Evolutionary conservation across 1,140 invertebrate species (phyloP).

Genomic region (Lordiphosa collinella): DNA sequence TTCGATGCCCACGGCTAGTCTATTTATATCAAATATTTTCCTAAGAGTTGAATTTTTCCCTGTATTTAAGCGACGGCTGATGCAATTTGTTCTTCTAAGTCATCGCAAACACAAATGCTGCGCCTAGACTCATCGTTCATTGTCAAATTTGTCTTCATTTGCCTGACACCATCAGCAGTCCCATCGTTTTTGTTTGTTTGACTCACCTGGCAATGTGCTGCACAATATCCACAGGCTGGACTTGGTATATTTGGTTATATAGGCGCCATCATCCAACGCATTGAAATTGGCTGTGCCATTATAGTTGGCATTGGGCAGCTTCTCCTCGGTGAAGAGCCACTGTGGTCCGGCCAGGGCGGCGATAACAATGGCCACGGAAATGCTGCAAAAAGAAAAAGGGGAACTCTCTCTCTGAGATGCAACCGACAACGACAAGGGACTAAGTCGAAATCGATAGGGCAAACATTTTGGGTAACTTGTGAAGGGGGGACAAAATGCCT

Average conservation of each 20-base stretch:
- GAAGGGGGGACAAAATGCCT: no score
- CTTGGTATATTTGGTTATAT: conserved; percentile 74
- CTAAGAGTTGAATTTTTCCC: no score
- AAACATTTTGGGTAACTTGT: no score
- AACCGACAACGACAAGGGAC: no score
- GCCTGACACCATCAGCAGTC: no score
- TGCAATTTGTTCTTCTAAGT: no score
- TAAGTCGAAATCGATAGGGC: no score
- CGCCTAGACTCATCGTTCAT: background rate
- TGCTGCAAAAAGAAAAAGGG: conserved; percentile 40
- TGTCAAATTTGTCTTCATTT: conserved; percentile 14
- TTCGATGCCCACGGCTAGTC: no score
- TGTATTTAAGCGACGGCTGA: no score
- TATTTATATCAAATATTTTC: no score
- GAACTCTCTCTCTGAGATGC: background rate
- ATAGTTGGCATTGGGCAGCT: conserved; percentile 69
- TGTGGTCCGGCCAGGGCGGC: conserved; percentile 76
- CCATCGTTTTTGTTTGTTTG: background rate
- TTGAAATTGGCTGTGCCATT: conserved; percentile 78
- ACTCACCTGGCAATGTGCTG: conserved; percentile 69
- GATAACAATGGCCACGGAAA: conserved; percentile 77
- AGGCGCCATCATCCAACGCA: conserved; percentile 71
- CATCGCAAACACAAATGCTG: no score
- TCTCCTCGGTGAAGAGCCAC: conserved; percentile 79
- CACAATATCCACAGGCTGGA: conserved; percentile 79